phyloP scores from a whole-genome alignment of 2,888 invertebrate species.

The Hyalella azteca region DNA sequence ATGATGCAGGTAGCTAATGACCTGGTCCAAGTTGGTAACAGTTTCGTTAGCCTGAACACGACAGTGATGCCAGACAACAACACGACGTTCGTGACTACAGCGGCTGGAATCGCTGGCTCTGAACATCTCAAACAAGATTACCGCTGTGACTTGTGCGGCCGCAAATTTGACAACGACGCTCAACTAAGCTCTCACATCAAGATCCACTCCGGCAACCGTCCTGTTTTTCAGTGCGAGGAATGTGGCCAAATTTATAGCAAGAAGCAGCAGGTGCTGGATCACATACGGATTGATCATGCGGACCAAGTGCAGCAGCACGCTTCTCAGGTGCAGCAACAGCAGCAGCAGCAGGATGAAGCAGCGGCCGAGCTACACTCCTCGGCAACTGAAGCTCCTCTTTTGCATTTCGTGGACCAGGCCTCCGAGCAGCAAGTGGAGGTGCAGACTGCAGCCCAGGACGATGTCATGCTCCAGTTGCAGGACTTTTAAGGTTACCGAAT shows the following conservation, averaged over 20 bases:
- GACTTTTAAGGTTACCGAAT: conserved; percentile 26
- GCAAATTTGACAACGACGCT: conserved; percentile 50
- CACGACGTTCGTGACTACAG: not conserved
- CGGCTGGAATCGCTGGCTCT: not conserved
- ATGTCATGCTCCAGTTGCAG: conserved; percentile 26
- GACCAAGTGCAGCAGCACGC: conserved; percentile 50
- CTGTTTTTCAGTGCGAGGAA: conserved; percentile 57
- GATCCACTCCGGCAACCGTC: conserved; percentile 52
- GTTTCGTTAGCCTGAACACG: conserved; percentile 34
- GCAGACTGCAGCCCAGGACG: conserved; percentile 27
- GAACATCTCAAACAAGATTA: not conserved
- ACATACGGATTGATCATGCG: conserved; percentile 57
- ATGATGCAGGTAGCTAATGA: conserved; percentile 39
- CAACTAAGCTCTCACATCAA: conserved; percentile 53
- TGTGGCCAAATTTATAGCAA: conserved; percentile 57
- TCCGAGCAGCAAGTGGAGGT: conserved; percentile 35
- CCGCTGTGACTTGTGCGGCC: conserved; percentile 47
- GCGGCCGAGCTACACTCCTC: conserved; percentile 38
- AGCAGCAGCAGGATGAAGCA: not conserved
- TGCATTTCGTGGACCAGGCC: conserved; percentile 42
- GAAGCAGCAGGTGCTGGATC: conserved; percentile 55
- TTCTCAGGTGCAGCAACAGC: conserved; percentile 43
- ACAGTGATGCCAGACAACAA: conserved; percentile 25
- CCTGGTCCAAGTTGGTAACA: conserved; percentile 31
- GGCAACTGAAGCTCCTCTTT: not conserved